These are phyloP conservation scores for Eulemur rubriventer DNA, from an alignment of 2,797 vertebrate genomes.

Conservation along the genomic window DNA sequence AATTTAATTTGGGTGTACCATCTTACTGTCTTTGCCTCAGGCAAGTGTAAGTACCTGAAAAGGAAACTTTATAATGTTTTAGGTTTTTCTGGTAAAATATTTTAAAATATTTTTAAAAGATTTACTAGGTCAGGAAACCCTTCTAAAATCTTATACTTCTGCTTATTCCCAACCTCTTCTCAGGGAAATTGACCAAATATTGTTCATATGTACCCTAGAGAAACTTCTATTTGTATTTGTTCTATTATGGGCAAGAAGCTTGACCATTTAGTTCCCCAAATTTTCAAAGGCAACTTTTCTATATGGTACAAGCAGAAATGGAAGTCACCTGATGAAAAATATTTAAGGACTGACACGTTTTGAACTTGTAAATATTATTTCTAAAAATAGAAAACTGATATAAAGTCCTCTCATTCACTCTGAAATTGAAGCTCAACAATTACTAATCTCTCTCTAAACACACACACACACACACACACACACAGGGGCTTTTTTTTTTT, in stretches of 20 bases:
- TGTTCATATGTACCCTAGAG: not conserved
- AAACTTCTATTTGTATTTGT: not conserved
- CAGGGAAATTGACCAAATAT: not conserved
- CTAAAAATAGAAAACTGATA: not conserved
- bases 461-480: not conserved
- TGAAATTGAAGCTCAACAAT: constrained; percentile 3
- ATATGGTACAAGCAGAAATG: not conserved
- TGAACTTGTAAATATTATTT: constrained; percentile 35
- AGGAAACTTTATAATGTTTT: constrained; percentile 18
- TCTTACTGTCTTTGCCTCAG: not conserved
- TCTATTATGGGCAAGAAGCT: not conserved
- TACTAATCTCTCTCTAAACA: not conserved
- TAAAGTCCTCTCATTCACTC: constrained; percentile 10
- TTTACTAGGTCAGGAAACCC: constrained; percentile 6
- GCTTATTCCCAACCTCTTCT: not conserved
- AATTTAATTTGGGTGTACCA: not conserved
- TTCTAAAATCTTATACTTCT: not conserved
- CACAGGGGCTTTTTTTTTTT: too few species aligned
- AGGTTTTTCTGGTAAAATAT: not conserved
- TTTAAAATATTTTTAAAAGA: not conserved
- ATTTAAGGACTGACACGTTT: not conserved
- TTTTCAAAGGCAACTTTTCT: not conserved
- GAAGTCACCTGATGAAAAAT: not conserved
- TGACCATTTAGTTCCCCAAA: not conserved
- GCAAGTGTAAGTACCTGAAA: not conserved